Base-by-base conservation (phyloP, 2,113 vertebrate genomes). In the Strigops habroptila region DNA sequence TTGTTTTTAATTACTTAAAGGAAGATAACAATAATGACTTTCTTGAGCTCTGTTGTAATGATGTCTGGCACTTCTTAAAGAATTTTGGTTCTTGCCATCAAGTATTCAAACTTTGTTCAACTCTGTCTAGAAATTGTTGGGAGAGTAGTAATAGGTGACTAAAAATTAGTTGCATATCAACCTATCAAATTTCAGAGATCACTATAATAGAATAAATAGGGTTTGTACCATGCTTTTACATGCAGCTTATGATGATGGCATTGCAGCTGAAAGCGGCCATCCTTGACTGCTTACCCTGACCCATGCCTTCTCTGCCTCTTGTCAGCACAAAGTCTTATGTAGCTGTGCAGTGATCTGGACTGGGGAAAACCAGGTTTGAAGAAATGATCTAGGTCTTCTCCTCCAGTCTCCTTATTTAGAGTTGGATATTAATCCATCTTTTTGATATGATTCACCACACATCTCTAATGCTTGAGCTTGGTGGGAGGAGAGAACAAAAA, bases 401-500 rank as follows among this genome's bases (percentile, higher is more conserved):
- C 28, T 91, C 22, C 22, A 39, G 49, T 37, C 37, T 91, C 22
- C n/a, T 44, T 76, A 35, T 22, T 82, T 90, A 70, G 59, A 82
- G 25, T 4, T 76, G 37, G 44, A 33, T 76, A 73, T 88, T 35
- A n/a, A 31, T 48, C 51, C 2, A 0, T 84, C 24, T 91, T 49
- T 65, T 25, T 69, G 49, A 10, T 62, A 10, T 63, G 88, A 93
- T 90, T 91, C 86, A 77, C 53, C 1, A 1, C 22, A 7, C 7
- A 14, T 80, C 44, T 77, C 19, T 69, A 82, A 73, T 6, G 4
- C 5, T 4, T 90, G 76, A 88, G 80, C 69, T 86, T 83, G 53
- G 86, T 93, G 86, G 88, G 88, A 88, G 80, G 69, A 63, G 76
- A 86, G 52, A 63, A 83, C 79, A 74, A 41, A 85, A 91, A 63